Evolutionary conservation across 2,113 vertebrate species (phyloP), one percentile per base, ranked within the genome.

Genomic region (Propithecus coquereli): DNA sequence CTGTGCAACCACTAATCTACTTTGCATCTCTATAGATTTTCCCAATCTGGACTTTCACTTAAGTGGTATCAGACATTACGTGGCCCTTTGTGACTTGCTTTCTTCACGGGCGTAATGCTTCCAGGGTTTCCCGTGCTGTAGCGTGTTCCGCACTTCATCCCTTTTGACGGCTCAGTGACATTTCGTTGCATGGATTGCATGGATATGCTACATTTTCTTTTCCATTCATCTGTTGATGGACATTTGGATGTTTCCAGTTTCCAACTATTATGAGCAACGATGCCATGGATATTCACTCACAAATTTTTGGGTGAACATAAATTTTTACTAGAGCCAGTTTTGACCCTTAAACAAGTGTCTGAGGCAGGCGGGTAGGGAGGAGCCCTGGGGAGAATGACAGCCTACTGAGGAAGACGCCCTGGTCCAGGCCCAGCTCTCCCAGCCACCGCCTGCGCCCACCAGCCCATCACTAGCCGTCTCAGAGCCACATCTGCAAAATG

Each of bases 401-500:
- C 30, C n/a, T 34, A 12, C 25, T 14, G 30, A 63, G 40, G 17
- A 71, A 54, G 30, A 52, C 37, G 73, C 6, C 7, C 27, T 45
- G 34, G 11, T 8, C 17, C 45, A 2, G 16, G 8, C 77, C 18
- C 61, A 16, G 11, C 16, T 45, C 37, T 43, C 32, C 3, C 52
- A 52, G 1, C 68, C 1, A 22, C 5, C 6, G 1, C 14, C 12
- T 37, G 22, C 0, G 16, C 25, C 25, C 61, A 43, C 61, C 14
- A 54, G 23, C 45, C 45, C 23, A 47, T 20, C 88, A 16, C 40
- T 3, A 4, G 25, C 18, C 8, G 37, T 27, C 81, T 65, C 37
- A 34, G 57, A 87, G 27, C 23, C 32, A 20, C 7, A 4, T 11
- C 88, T 83, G 40, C 20, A 77, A 70, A 73, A 70, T 1, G 12